phyloP scores from a whole-genome alignment of 2,113 vertebrate genomes.

The Rhinopomastus cyanomelas region DNA sequence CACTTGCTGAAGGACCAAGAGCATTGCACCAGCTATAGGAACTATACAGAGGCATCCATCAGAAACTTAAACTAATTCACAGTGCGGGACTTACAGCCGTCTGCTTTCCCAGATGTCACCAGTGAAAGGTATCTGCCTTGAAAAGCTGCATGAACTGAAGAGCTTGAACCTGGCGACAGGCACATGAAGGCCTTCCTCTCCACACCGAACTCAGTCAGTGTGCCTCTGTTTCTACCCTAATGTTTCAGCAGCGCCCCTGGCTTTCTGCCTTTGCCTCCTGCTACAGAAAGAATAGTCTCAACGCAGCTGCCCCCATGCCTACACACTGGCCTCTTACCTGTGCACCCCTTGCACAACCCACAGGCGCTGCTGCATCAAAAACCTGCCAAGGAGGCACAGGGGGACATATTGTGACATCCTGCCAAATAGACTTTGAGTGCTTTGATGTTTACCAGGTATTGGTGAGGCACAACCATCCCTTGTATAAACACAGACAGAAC shows the following conservation, averaged over 20 bases:
- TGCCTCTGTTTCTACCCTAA: background rate
- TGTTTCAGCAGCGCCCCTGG: background rate
- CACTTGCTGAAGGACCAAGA: background rate
- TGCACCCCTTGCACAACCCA: background rate
- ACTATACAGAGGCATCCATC: background rate
- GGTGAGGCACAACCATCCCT: background rate
- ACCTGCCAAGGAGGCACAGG: background rate
- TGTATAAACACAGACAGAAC: background rate
- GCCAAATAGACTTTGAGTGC: background rate
- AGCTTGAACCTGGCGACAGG: background rate
- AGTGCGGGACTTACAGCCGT: background rate
- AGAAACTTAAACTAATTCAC: background rate
- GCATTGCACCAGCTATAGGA: background rate
- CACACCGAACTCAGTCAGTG: background rate
- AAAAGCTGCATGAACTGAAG: background rate
- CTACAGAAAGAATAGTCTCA: fast-evolving
- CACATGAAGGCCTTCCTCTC: background rate
- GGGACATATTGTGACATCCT: background rate
- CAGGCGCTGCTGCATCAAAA: background rate
- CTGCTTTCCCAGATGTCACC: background rate
- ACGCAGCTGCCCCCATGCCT: background rate
- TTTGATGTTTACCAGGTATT: background rate
- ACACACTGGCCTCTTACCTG: background rate
- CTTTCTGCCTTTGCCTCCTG: background rate
- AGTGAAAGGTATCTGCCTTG: background rate